A percentile compares a stretch with the other conserved stretches of the same genome.
phyloP scores from a whole-genome alignment of 2,113 vertebrate species.

The Cephalophus harveyi region DNA sequence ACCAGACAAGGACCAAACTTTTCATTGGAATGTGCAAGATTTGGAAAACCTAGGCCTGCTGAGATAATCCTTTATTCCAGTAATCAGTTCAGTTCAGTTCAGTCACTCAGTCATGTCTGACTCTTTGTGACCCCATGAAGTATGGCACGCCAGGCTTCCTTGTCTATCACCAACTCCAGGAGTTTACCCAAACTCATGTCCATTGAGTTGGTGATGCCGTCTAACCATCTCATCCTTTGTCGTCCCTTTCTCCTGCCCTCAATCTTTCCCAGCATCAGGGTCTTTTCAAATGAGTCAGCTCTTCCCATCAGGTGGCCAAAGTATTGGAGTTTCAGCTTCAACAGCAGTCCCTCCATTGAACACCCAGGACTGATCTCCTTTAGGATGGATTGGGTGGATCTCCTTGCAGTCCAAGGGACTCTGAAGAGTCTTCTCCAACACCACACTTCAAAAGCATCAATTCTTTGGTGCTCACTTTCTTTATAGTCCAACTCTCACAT shows the following conservation, averaged over 20 bases:
- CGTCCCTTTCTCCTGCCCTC: background rate
- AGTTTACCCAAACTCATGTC: background rate
- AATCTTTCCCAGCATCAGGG: background rate
- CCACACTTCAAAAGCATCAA: background rate
- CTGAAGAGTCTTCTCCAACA: background rate
- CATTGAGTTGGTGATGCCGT: background rate
- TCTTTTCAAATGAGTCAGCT: background rate
- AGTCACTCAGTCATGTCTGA: accelerated
- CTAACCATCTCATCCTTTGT: background rate
- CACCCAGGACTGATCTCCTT: background rate
- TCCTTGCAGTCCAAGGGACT: background rate
- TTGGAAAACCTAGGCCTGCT: background rate
- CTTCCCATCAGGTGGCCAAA: background rate
- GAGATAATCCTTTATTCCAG: background rate
- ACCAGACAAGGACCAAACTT: background rate
- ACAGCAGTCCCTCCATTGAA: background rate
- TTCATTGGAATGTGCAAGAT: background rate
- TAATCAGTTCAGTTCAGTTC: background rate
- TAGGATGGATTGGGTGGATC: background rate
- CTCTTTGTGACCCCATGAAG: background rate
- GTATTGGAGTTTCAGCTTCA: background rate
- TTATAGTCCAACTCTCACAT: background rate
- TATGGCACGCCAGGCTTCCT: accelerated
- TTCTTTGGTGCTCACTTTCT: background rate
- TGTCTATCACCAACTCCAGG: background rate